These are phyloP conservation scores for Brenthis hecate DNA, from an alignment of 2,888 invertebrate genomes.

Conservation along the genomic window DNA sequence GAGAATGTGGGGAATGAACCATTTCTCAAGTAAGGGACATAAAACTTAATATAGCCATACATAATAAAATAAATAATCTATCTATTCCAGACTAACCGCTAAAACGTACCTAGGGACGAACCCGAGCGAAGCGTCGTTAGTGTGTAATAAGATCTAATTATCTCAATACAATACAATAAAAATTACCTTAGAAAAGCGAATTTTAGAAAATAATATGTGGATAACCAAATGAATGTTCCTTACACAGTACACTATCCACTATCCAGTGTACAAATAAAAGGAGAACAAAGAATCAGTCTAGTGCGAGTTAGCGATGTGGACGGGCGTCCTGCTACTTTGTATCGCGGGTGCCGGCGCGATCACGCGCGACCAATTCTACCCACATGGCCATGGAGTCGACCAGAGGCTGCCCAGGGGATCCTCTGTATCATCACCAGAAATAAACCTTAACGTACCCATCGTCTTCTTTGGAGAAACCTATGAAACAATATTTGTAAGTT, in stretches of 20 bases:
- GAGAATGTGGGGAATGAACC: no score
- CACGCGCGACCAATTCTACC: slow-evolving; percentile 83
- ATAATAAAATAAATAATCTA: no score
- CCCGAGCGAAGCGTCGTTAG: no score
- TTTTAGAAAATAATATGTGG: no score
- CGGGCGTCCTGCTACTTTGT: slow-evolving; percentile 64
- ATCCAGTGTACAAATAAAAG: not conserved
- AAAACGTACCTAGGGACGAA: no score
- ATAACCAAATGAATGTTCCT: no score
- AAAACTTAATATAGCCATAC: no score
- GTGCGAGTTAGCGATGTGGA: slow-evolving; percentile 63
- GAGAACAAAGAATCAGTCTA: slow-evolving; percentile 49
- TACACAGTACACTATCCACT: not conserved
- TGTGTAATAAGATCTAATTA: no score
- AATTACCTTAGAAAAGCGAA: not conserved
- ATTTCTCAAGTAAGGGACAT: no score
- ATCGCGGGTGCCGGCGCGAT: slow-evolving; percentile 65
- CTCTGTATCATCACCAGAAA: slow-evolving; percentile 85
- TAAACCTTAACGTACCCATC: slow-evolving; percentile 87
- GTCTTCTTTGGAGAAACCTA: slow-evolving; percentile 90
- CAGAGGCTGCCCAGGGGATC: slow-evolving; percentile 78
- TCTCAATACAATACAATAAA: not conserved
- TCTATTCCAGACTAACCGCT: no score
- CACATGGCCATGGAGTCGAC: slow-evolving; percentile 82
- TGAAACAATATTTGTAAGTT: slow-evolving; percentile 76